These are phyloP conservation scores for Drymodes brunneopygia DNA, from an alignment of 2,113 vertebrate species.

Conservation along the genomic window DNA sequence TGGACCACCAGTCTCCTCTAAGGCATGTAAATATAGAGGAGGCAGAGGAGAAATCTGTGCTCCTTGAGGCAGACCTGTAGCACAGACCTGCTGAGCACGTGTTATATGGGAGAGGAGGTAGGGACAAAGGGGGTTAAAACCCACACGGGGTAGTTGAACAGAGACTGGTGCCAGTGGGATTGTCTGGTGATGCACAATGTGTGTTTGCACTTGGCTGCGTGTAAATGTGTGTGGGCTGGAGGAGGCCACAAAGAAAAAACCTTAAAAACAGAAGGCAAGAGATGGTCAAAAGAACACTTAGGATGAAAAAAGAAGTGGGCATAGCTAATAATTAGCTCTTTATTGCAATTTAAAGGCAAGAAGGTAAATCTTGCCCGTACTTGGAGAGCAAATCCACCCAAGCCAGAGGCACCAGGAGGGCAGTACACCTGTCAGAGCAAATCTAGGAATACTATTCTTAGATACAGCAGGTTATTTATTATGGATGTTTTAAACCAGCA, in stretches of 20 bases:
- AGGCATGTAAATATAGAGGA: background rate
- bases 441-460: conserved; percentile 10
- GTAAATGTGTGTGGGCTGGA: accelerated
- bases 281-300: background rate
- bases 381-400: background rate
- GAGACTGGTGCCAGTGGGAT: background rate
- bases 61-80: background rate
- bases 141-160: accelerated
- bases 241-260: background rate
- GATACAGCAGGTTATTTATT: conserved; percentile 17
- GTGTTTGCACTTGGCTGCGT: background rate
- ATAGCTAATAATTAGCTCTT: background rate
- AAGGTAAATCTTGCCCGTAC: background rate
- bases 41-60: background rate
- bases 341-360: background rate
- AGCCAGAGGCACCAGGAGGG: background rate
- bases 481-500: background rate
- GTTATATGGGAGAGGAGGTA: background rate
- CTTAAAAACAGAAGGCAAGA: background rate
- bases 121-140: background rate
- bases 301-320: background rate
- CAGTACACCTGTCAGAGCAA: conserved; percentile 1
- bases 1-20: background rate
- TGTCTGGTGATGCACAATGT: background rate
- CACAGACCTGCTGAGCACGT: accelerated